Conservation (phyloP, 2,113 vertebrate genomes). For the Rynchops niger region DNA sequence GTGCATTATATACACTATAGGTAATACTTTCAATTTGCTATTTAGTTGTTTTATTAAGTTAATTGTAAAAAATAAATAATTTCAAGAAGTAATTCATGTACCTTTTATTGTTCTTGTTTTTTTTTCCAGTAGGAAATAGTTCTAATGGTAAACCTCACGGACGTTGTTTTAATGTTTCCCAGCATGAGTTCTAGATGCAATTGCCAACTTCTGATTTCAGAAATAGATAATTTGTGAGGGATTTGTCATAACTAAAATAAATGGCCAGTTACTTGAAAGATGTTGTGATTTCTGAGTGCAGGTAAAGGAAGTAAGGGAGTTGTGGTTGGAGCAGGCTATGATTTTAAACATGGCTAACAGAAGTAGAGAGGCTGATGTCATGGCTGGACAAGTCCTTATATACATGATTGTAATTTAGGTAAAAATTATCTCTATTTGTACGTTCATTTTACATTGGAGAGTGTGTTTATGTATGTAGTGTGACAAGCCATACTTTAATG, state of each 20-base stretch:
- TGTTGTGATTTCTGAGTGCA: background rate
- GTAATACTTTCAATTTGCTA: background rate
- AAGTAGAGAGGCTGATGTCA: background rate
- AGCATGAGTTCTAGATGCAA: background rate
- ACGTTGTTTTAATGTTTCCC: background rate
- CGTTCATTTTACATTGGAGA: background rate
- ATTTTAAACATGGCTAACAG: background rate
- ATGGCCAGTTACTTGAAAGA: background rate
- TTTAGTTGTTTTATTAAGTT: background rate
- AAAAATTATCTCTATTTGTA: background rate
- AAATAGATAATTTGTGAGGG: background rate
- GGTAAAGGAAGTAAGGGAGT: background rate
- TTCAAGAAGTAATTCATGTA: background rate
- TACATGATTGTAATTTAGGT: background rate
- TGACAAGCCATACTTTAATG: background rate
- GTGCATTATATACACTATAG: background rate
- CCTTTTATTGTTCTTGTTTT: background rate
- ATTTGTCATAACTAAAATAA: background rate
- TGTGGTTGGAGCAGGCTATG: background rate
- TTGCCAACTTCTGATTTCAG: background rate
- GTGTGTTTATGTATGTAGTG: background rate
- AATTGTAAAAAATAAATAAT: background rate
- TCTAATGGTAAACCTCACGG: background rate
- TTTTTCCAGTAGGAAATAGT: background rate
- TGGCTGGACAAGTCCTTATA: background rate